Percentiles rank a stretch among this genome's conserved stretches.
These are phyloP conservation scores for Orthosia incerta DNA, from an alignment of 2,888 invertebrate genomes.

Conservation along the genomic window DNA sequence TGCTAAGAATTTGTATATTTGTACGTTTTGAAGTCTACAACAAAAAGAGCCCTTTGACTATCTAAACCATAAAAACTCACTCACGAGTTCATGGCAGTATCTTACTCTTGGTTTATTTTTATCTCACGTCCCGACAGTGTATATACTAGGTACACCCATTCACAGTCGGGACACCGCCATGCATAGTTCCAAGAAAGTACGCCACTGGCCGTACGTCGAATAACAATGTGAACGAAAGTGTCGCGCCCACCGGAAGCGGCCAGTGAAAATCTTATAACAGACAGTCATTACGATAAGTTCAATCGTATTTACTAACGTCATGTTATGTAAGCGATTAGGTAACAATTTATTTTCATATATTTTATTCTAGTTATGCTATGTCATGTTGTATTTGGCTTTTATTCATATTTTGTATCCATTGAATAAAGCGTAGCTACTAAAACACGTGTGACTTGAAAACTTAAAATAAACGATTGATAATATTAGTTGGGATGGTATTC, in stretches of 20 bases:
- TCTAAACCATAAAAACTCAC: constrained; percentile 6
- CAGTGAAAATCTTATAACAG: constrained; percentile 55
- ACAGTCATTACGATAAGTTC: constrained; percentile 59
- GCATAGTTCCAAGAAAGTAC: constrained; percentile 68
- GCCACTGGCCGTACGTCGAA: constrained; percentile 67
- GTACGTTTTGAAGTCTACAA: background rate
- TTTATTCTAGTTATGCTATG: constrained; percentile 41
- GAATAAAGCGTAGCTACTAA: background rate
- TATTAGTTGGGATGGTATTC: too few relatives aligned
- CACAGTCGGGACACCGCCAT: constrained; percentile 42
- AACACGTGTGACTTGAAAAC: background rate
- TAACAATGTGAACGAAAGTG: constrained; percentile 83
- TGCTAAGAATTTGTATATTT: too few relatives aligned
- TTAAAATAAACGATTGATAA: background rate
- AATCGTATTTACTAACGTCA: constrained; percentile 51
- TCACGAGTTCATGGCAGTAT: background rate
- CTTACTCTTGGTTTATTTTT: constrained; percentile 23
- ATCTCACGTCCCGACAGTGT: constrained; percentile 32
- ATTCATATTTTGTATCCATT: constrained; percentile 12
- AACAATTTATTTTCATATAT: constrained; percentile 47
- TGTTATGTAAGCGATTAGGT: constrained; percentile 52
- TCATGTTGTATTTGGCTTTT: constrained; percentile 35
- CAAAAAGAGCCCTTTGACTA: background rate
- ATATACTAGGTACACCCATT: constrained; percentile 35
- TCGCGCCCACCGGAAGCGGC: constrained; percentile 74